Base-by-base conservation (phyloP, 1,140 invertebrate genomes). In the Steinernema feltiae region DNA sequence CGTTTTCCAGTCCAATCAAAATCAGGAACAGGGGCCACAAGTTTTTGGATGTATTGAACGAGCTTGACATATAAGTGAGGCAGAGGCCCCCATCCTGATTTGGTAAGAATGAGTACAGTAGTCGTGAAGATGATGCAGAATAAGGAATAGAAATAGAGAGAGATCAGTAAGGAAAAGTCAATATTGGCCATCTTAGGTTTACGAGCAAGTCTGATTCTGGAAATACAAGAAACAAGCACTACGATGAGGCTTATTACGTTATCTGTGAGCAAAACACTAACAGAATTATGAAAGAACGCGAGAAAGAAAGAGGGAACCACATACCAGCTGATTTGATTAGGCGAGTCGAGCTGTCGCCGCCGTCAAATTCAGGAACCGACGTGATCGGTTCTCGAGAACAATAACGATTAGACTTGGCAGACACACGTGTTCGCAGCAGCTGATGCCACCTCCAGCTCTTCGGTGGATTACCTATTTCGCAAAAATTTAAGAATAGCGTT, bases 31-130 rank as follows among this genome's bases (percentile, higher is more conserved):
- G 30, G 32, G 63, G 48, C 69, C 48, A 74, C 48, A 2, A 70
- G 17, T 21, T 29, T 30, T 71, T 74, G 73, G 27, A 74, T 27
- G 1, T 3, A 74, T 29, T 74, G 29, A 17, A 74, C 27, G 2
- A 71, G 27, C 32, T 74, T 71, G 7, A 74, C 73, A 48, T 73
- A 74, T 18, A 74, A 69, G 17, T 32, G 27, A 29, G 73, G 73
- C 21, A 74, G 48, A 29, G 30, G 2, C 1, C 73, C 73, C 53
- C 53, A 63, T 63, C 53, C 53, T 63, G 53, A 63, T 27, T 63
- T 63, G 53, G 3, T 3, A 3, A 63, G 24, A 21, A 63, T 63
- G 15, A 63, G 53, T 7, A 27, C 15, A 27, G 53, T 63, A 17
- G 53, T 63, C 7, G 12, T 63, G 15, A 63, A 27, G 15, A 63